Conservation (phyloP, 2,797 vertebrate genomes). For the Gymnocypris eckloni region DNA sequence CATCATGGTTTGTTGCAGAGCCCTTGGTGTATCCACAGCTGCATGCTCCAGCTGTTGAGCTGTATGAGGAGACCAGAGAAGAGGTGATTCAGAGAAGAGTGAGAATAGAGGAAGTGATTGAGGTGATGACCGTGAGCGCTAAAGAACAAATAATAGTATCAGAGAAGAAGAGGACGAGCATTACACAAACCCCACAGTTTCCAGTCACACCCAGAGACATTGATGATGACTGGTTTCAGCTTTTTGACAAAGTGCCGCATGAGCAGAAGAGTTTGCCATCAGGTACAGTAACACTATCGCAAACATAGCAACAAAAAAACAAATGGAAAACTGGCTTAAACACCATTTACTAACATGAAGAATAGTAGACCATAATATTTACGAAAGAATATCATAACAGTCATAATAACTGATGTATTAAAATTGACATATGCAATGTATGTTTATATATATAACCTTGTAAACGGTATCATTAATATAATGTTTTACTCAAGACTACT, state of each 20-base stretch:
- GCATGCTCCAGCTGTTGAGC: background rate
- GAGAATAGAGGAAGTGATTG: constrained; percentile 12
- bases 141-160: constrained; percentile 10
- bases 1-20: background rate
- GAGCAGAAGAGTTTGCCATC: constrained; percentile 8
- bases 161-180: background rate
- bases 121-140: background rate
- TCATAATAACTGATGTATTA: background rate
- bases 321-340: background rate
- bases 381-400: background rate
- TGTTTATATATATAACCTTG: no score
- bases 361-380: background rate
- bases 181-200: background rate
- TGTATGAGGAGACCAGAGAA: background rate
- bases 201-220: constrained; percentile 3
- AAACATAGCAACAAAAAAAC: background rate
- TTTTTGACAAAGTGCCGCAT: constrained; percentile 1
- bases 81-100: constrained; percentile 2
- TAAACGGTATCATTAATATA: background rate
- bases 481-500: background rate
- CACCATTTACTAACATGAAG: no score
- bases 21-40: background rate
- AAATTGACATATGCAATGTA: no score
- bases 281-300: constrained; percentile 7
- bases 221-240: constrained; percentile 35